Percentiles rank a stretch among this genome's conserved stretches.
phyloP scores from a whole-genome alignment of 2,113 vertebrate genomes.

The Ardeotis arabs region DNA sequence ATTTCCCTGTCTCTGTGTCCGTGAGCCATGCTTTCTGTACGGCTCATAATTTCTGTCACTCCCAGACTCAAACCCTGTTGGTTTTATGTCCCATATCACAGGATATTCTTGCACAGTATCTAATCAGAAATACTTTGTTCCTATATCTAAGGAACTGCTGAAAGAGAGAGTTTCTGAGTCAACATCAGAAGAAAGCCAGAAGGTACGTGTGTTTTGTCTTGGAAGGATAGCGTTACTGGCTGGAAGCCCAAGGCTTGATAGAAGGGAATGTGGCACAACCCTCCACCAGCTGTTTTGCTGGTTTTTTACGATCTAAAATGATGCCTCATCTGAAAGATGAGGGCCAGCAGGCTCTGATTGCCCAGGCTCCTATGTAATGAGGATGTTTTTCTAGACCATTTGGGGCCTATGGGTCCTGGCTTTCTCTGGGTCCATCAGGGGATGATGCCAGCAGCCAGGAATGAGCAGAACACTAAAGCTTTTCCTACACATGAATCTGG shows the following conservation, averaged over 20 bases:
- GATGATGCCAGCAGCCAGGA: background rate
- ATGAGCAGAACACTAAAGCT: background rate
- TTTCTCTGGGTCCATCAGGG: background rate
- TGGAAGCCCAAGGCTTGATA: background rate
- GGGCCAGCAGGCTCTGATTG: background rate
- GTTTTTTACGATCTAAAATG: background rate
- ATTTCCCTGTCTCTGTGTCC: background rate
- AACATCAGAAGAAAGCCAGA: conserved; percentile 15
- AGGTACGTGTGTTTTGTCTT: conserved; percentile 16
- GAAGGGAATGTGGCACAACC: background rate
- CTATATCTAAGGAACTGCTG: background rate
- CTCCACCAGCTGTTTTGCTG: background rate
- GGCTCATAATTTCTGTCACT: background rate
- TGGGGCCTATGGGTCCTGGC: background rate
- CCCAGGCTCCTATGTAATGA: background rate
- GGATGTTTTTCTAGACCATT: background rate
- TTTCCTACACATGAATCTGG: background rate
- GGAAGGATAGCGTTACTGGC: background rate
- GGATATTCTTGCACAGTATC: background rate
- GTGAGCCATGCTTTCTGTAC: background rate
- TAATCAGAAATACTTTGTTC: background rate
- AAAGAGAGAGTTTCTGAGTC: conserved; percentile 3
- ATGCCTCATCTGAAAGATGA: background rate
- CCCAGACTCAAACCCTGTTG: background rate
- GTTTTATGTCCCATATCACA: background rate